Evolutionary conservation across 64 coral and sea anemone genomes (phyloP).

Genomic region (Catalaphyllia jardinei): DNA sequence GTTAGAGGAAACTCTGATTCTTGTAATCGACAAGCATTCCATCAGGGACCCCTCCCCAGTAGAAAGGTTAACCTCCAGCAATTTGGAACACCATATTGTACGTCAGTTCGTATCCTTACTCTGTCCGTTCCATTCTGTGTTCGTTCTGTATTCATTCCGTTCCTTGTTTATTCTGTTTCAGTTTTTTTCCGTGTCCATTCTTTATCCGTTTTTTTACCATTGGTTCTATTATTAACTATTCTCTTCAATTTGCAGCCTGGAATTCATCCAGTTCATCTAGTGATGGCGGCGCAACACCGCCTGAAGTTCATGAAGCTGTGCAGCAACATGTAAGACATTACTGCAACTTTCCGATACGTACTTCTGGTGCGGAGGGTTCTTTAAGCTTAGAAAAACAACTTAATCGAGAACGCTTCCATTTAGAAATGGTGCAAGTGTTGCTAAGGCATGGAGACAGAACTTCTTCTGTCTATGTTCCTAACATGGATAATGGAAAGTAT

Average conservation of each 20-base stretch:
- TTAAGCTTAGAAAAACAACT: slow-evolving; percentile 22
- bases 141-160: too few species aligned
- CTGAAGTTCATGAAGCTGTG: not conserved
- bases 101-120: too few species aligned
- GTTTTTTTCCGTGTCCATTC: too few species aligned
- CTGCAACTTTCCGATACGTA: slow-evolving; percentile 60
- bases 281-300: not conserved
- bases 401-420: not conserved
- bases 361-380: slow-evolving; percentile 46
- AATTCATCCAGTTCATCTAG: not conserved
- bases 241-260: slow-evolving; percentile 9
- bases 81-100: too few species aligned
- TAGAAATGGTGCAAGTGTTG: slow-evolving; percentile 65
- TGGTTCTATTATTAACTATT: not conserved
- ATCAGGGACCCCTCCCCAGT: too few species aligned
- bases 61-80: too few species aligned
- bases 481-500: slow-evolving; percentile 33
- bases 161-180: too few species aligned
- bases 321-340: slow-evolving; percentile 7
- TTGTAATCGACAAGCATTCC: too few species aligned
- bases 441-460: slow-evolving; percentile 74
- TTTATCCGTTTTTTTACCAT: too few species aligned
- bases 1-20: too few species aligned
- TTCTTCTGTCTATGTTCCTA: slow-evolving; percentile 4
- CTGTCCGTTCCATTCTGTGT: too few species aligned